phyloP scores from a whole-genome alignment of 30 jellyfish, hydroid and myxozoan species.

The Sanderia malayensis region DNA sequence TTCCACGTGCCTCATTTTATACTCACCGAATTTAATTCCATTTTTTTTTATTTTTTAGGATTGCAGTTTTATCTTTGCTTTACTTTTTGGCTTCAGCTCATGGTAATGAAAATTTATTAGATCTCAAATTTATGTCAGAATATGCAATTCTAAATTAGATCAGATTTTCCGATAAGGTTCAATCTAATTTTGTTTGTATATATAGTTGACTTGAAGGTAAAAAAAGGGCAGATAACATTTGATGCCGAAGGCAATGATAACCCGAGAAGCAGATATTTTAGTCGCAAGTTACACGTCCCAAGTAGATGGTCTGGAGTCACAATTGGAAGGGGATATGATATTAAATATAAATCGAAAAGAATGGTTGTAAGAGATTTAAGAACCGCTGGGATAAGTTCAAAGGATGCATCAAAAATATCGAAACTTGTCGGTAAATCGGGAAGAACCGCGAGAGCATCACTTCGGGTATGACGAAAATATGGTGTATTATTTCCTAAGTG shows the following conservation, averaged over 20 bases:
- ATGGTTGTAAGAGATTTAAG: conserved; percentile 40
- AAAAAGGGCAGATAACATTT: conserved; percentile 59
- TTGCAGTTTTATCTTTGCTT: background rate
- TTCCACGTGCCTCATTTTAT: too few species aligned
- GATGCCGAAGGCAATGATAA: conserved; percentile 75
- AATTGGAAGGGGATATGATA: conserved; percentile 74
- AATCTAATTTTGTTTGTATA: too few species aligned
- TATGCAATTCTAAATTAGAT: too few species aligned
- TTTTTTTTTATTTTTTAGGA: background rate
- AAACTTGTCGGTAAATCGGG: conserved; percentile 60
- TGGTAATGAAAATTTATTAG: too few species aligned
- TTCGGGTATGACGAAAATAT: too few species aligned
- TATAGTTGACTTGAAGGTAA: conserved; percentile 36
- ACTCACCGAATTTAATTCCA: too few species aligned
- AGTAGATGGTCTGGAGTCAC: conserved; percentile 68
- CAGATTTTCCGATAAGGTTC: too few species aligned
- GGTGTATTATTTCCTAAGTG: too few species aligned
- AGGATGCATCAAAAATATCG: conserved; percentile 36
- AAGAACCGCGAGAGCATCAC: conserved; percentile 5
- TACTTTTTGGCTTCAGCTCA: background rate
- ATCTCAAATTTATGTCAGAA: too few species aligned
- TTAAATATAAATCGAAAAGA: conserved; percentile 37
- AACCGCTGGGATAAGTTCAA: conserved; percentile 13
- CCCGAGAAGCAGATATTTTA: conserved; percentile 56
- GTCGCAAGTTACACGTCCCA: conserved; percentile 65